phyloP scores from a whole-genome alignment of 2,113 vertebrate genomes.

The Redunca redunca region DNA sequence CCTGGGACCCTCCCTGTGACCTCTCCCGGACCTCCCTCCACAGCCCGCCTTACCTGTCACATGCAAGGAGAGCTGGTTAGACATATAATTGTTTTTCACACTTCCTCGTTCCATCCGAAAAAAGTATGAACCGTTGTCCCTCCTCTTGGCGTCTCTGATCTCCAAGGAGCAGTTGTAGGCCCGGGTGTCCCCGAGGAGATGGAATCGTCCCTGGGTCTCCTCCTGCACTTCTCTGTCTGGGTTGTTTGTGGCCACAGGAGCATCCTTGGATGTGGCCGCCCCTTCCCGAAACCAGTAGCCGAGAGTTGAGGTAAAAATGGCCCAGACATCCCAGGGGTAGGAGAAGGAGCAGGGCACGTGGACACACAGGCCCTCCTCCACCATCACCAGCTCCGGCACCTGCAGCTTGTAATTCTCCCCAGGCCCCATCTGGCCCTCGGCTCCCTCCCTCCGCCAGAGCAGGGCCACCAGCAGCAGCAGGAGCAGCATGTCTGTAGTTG shows the following conservation, averaged over 20 bases:
- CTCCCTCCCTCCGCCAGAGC: neutral
- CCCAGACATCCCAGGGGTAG: fast-evolving
- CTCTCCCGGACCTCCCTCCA: neutral
- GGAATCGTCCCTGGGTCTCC: neutral
- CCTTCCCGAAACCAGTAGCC: neutral
- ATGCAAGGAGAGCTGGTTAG: fast-evolving
- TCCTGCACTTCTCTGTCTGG: fast-evolving
- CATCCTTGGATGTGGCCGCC: fast-evolving
- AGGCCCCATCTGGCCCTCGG: neutral
- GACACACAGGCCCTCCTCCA: neutral
- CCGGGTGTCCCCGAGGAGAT: fast-evolving
- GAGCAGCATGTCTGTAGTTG: neutral
- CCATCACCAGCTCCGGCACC: fast-evolving
- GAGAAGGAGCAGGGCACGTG: neutral
- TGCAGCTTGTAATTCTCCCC: neutral
- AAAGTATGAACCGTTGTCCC: fast-evolving
- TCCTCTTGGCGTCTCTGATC: neutral
- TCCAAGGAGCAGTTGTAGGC: slow-evolving; percentile 5
- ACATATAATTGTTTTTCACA: neutral
- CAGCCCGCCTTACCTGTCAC: neutral
- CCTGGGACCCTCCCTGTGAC: neutral
- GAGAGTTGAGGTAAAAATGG: fast-evolving
- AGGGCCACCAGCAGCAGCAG: neutral
- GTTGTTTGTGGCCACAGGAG: neutral
- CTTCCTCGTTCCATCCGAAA: neutral